These are phyloP conservation scores for Nasonia vitripennis DNA, from an alignment of 1,140 invertebrate genomes.

Conservation along the genomic window DNA sequence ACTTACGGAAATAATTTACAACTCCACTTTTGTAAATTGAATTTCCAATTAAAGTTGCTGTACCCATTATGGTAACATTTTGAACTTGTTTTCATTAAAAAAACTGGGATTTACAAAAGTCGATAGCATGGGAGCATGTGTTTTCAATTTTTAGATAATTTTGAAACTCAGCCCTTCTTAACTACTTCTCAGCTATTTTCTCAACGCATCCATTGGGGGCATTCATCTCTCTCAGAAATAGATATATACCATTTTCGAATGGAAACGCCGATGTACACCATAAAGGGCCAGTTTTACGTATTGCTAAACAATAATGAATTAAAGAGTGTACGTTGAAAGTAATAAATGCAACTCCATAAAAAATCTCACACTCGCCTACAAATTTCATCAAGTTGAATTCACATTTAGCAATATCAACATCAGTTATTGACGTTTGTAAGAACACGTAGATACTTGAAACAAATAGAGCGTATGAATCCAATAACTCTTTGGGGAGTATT, in stretches of 20 bases:
- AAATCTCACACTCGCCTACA: conserved; percentile 36
- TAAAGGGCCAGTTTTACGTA: conserved; percentile 39
- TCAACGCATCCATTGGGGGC: conserved; percentile 20
- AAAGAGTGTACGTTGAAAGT: conserved; percentile 46
- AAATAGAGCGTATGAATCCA: too few species aligned
- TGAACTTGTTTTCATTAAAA: too few species aligned
- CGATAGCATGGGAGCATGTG: too few species aligned
- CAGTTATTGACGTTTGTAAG: conserved; percentile 8
- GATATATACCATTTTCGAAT: conserved; percentile 49
- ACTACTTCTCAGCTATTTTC: too few species aligned
- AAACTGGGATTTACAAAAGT: too few species aligned
- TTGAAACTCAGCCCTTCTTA: too few species aligned
- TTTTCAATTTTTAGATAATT: too few species aligned
- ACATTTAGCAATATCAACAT: conserved; percentile 18
- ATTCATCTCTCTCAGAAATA: conserved; percentile 35
- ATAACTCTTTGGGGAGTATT: too few species aligned
- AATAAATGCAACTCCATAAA: conserved; percentile 32
- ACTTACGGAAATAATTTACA: too few species aligned
- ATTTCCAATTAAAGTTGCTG: too few species aligned
- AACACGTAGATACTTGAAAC: conserved; percentile 30
- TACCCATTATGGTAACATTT: too few species aligned
- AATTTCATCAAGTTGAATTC: conserved; percentile 44
- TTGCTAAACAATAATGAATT: conserved; percentile 31
- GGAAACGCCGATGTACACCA: conserved; percentile 41
- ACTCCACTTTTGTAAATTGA: too few species aligned